These are phyloP conservation scores for Pachyramphus minor DNA, from an alignment of 2,113 vertebrate species.

Conservation along the genomic window DNA sequence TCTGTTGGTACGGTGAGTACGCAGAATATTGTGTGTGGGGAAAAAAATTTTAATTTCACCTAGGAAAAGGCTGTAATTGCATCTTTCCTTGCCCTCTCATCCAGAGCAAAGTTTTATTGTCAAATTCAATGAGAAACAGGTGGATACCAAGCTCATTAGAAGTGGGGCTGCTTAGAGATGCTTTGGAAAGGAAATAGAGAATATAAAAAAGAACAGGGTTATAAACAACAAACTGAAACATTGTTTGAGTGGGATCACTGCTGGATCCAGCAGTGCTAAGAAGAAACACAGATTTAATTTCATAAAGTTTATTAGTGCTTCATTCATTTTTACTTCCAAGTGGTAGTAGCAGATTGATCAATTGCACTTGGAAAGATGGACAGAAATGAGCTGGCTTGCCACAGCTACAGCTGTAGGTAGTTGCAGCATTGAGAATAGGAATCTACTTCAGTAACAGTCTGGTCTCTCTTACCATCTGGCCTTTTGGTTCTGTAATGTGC, in stretches of 20 bases:
- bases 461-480: slow-evolving; percentile 48
- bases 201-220: not conserved
- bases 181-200: not conserved
- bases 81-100: not conserved
- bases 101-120: not conserved
- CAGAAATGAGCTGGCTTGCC: not conserved
- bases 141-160: not conserved
- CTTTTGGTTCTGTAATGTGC: slow-evolving; percentile 17
- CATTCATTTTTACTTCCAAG: not conserved
- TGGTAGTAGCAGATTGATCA: not conserved
- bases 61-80: not conserved
- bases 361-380: not conserved
- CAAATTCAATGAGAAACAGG: not conserved
- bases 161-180: not conserved
- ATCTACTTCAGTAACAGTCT: not conserved
- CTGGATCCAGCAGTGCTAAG: not conserved
- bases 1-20: not conserved
- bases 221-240: not conserved
- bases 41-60: not conserved
- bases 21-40: not conserved
- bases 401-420: not conserved
- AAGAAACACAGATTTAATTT: not conserved
- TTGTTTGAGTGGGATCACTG: not conserved
- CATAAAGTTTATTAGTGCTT: not conserved
- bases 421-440: not conserved